Percentiles rank a stretch among this genome's conserved stretches.
These are phyloP conservation scores for Spongilla lacustris DNA, from an alignment of 37 sponge, comb jelly and placozoan genomes.

Conservation along the genomic window DNA sequence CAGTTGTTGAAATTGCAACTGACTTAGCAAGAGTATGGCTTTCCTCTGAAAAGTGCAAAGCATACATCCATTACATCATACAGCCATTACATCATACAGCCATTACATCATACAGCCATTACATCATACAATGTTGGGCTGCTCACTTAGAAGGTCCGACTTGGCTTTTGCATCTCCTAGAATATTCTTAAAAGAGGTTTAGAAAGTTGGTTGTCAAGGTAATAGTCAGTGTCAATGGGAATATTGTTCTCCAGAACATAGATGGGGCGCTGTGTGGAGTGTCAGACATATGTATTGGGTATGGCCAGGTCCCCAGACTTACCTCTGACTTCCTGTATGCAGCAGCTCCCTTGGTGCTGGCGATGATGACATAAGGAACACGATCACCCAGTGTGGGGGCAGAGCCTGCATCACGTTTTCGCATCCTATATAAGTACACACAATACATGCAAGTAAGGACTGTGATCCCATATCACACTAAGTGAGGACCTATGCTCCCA, in stretches of 20 bases:
- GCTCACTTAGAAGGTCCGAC: slow-evolving; percentile 84
- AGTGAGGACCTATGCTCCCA: too few relatives aligned
- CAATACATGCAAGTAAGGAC: too few relatives aligned
- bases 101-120: too few relatives aligned
- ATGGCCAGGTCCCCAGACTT: neutral
- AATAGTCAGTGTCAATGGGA: slow-evolving; percentile 94
- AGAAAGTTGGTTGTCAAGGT: slow-evolving; percentile 93
- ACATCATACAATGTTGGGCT: too few relatives aligned
- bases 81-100: too few relatives aligned
- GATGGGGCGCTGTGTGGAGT: slow-evolving; percentile 79
- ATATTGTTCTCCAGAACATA: slow-evolving; percentile 95
- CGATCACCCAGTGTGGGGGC: slow-evolving; percentile 96
- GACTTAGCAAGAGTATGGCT: slow-evolving; percentile 86
- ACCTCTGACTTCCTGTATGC: slow-evolving; percentile 95
- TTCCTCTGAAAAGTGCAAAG: slow-evolving; percentile 58
- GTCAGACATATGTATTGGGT: neutral
- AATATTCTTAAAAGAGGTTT: slow-evolving; percentile 94
- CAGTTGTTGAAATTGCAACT: slow-evolving; percentile 74
- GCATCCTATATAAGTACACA: slow-evolving; percentile 73
- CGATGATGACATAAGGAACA: slow-evolving; percentile 96
- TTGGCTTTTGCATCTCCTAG: slow-evolving; percentile 86
- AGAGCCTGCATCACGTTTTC: slow-evolving; percentile 95
- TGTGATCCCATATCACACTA: too few relatives aligned
- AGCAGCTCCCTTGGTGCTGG: slow-evolving; percentile 85
- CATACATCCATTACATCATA: too few relatives aligned